These are phyloP conservation scores for Rhyacophila brunnea DNA, from an alignment of 1,140 invertebrate genomes.

Conservation along the genomic window DNA sequence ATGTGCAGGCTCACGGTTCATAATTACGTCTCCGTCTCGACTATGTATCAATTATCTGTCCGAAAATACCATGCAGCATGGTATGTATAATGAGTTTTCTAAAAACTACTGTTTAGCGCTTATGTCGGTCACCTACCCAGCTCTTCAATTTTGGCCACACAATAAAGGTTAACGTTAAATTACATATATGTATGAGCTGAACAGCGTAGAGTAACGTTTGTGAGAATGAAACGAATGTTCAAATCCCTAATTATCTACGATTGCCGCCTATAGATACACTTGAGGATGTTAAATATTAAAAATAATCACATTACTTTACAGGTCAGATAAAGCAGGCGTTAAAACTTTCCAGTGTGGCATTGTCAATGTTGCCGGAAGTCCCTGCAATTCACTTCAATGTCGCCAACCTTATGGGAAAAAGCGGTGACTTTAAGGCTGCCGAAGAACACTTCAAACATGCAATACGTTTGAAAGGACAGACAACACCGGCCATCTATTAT, in stretches of 20 bases:
- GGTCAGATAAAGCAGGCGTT: conserved; percentile 68
- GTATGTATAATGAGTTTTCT: no score
- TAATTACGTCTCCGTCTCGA: no score
- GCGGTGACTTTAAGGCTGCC: conserved; percentile 70
- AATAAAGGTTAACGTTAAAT: neutral
- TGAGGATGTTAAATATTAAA: neutral
- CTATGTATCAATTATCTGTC: no score
- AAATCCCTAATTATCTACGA: conserved; percentile 7
- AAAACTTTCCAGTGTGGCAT: conserved; percentile 64
- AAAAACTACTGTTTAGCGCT: no score
- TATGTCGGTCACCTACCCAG: no score
- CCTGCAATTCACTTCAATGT: conserved; percentile 80
- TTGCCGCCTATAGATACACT: conserved; percentile 15
- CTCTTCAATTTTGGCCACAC: no score
- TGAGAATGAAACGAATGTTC: conserved; percentile 2
- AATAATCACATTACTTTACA: conserved; percentile 39
- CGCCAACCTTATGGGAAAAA: conserved; percentile 86
- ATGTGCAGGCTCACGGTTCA: no score
- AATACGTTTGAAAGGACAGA: conserved; percentile 65
- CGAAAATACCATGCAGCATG: no score
- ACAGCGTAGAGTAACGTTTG: neutral
- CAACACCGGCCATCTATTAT: conserved; percentile 67
- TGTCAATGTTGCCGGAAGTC: conserved; percentile 68
- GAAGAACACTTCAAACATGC: conserved; percentile 79
- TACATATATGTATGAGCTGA: conserved; percentile 26